phyloP scores from a whole-genome alignment of 2,113 vertebrate genomes.

The Gallinago paraguaiae region DNA sequence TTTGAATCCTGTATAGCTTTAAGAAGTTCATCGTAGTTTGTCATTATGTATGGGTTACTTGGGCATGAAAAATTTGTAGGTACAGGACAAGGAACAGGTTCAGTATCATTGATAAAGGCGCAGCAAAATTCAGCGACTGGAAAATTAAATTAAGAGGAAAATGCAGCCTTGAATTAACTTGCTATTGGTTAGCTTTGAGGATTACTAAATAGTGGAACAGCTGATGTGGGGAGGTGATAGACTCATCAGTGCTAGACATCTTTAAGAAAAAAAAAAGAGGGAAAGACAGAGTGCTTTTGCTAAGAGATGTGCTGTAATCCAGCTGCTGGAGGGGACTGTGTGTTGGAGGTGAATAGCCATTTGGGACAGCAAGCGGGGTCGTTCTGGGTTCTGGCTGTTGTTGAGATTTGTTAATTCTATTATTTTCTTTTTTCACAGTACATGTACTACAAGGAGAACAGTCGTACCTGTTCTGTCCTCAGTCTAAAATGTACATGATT shows the following conservation, averaged over 20 bases:
- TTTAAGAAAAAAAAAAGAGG: neutral
- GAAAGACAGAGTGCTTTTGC: neutral
- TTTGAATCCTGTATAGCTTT: neutral
- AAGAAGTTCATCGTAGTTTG: neutral
- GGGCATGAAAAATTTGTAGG: neutral
- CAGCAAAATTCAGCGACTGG: neutral
- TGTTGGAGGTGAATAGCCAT: fast-evolving
- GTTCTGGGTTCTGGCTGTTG: neutral
- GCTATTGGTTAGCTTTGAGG: neutral
- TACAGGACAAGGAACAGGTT: neutral
- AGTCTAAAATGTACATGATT: neutral
- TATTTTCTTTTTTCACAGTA: neutral
- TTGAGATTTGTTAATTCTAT: neutral
- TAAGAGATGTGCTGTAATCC: neutral
- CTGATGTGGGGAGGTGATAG: neutral
- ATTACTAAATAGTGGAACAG: slow-evolving; percentile 10
- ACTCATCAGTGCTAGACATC: neutral
- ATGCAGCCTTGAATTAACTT: neutral
- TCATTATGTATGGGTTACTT: neutral
- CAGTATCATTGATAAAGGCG: neutral
- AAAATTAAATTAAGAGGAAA: slow-evolving; percentile 37
- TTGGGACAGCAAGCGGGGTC: neutral
- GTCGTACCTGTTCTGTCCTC: neutral
- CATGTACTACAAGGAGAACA: neutral
- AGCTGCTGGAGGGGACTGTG: neutral